phyloP scores from a whole-genome alignment of 2,113 vertebrate species.

The Sorex fumeus region DNA sequence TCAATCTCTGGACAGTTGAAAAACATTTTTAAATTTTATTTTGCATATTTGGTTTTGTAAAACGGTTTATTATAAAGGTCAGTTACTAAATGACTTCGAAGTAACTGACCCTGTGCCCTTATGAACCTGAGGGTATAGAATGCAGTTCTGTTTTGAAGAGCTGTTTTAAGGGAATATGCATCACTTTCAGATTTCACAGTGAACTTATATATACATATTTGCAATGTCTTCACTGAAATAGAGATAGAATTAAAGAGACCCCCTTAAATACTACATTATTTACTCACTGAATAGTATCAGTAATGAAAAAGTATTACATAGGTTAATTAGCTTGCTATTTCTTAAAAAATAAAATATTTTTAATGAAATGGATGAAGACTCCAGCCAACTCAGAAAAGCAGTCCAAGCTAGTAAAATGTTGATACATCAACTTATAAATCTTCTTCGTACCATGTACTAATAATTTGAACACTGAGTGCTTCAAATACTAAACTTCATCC shows the following conservation, averaged over 20 bases:
- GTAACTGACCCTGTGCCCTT: constrained; percentile 72
- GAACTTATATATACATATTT: constrained; percentile 60
- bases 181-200: constrained; percentile 71
- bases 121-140: constrained; percentile 67
- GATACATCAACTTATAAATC: constrained; percentile 36
- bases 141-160: constrained; percentile 78
- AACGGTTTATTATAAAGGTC: constrained; percentile 86
- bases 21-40: constrained; percentile 72
- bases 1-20: constrained; percentile 84
- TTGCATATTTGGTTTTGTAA: constrained; percentile 83
- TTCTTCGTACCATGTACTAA: constrained; percentile 65
- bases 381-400: constrained; percentile 63
- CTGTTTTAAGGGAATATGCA: constrained; percentile 74
- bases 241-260: constrained; percentile 73
- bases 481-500: constrained; percentile 69
- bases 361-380: constrained; percentile 55
- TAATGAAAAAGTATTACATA: constrained; percentile 68
- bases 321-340: constrained; percentile 37
- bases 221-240: constrained; percentile 76
- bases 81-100: constrained; percentile 82
- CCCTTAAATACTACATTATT: constrained; percentile 74
- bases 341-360: constrained; percentile 69
- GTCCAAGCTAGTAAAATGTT: constrained; percentile 57
- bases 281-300: constrained; percentile 63
- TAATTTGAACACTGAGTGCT: constrained; percentile 71